Conservation (phyloP, 2,888 invertebrate species). For the Craniophora ligustri region DNA sequence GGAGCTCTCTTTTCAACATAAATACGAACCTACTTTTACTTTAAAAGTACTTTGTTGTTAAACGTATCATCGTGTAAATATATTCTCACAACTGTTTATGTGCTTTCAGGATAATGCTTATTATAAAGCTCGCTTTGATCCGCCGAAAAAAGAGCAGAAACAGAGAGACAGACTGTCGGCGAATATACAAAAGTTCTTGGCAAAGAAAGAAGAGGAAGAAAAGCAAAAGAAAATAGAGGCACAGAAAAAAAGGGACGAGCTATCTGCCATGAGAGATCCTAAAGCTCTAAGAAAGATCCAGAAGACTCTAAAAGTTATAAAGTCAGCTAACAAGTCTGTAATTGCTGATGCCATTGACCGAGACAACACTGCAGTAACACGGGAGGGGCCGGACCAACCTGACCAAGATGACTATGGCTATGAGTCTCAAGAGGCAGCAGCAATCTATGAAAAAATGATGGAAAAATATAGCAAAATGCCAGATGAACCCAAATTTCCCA, state of each 20-base stretch:
- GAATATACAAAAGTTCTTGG: slow-evolving; percentile 95
- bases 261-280: slow-evolving; percentile 91
- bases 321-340: slow-evolving; percentile 96
- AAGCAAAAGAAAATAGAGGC: slow-evolving; percentile 89
- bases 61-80: slow-evolving; percentile 1
- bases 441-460: slow-evolving; percentile 95
- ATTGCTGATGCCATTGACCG: slow-evolving; percentile 94
- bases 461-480: slow-evolving; percentile 93
- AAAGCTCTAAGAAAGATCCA: slow-evolving; percentile 93
- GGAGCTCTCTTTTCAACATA: not conserved
- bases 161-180: slow-evolving; percentile 91
- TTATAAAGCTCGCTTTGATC: slow-evolving; percentile 94
- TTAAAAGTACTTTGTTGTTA: slow-evolving; percentile 27
- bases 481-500: slow-evolving; percentile 91
- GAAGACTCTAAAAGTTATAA: slow-evolving; percentile 95
- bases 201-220: slow-evolving; percentile 94
- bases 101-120: slow-evolving; percentile 81
- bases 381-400: slow-evolving; percentile 93
- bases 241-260: slow-evolving; percentile 90
- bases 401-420: slow-evolving; percentile 98
- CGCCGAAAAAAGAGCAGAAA: slow-evolving; percentile 94
- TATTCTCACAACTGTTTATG: not conserved
- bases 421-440: slow-evolving; percentile 94
- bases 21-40: slow-evolving; percentile 23
- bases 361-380: slow-evolving; percentile 92